A percentile compares a stretch with the other conserved stretches of the same genome.
phyloP scores from a whole-genome alignment of 2,113 vertebrate species.

The Seriola aureovittata region DNA sequence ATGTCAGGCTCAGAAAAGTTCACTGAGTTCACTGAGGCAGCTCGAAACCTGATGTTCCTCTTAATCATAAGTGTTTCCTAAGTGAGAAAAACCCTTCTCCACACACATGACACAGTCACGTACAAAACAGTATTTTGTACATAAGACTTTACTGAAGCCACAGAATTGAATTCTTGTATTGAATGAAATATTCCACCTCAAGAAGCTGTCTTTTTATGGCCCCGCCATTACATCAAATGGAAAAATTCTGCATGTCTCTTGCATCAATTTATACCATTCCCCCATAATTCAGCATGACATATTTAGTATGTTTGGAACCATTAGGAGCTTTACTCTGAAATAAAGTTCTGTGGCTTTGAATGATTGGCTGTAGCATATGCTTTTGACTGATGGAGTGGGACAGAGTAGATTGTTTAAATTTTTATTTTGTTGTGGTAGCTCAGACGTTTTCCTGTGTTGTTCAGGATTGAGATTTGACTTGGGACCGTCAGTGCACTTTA shows the following conservation, averaged over 20 bases:
- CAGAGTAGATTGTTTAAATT: constrained; percentile 3
- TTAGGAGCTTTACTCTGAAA: constrained; percentile 6
- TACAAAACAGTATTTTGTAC: not conserved
- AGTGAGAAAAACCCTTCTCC: constrained; percentile 9
- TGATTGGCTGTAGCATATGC: constrained; percentile 2
- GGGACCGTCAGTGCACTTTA: not conserved
- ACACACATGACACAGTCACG: not conserved
- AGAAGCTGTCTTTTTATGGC: constrained; percentile 19
- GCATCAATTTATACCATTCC: constrained; percentile 2
- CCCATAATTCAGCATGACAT: constrained; percentile 22
- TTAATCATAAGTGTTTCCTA: constrained; percentile 9
- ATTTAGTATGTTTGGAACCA: constrained; percentile 41
- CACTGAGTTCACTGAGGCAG: constrained; percentile 34
- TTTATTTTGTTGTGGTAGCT: constrained; percentile 4
- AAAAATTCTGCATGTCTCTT: constrained; percentile 2
- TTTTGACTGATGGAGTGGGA: constrained; percentile 3
- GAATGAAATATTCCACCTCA: constrained; percentile 4
- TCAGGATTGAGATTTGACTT: not conserved
- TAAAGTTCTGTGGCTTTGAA: constrained; percentile 35
- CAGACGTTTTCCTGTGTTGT: not conserved
- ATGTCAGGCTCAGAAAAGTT: constrained; percentile 38
- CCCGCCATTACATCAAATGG: not conserved
- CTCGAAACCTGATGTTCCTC: constrained; percentile 39
- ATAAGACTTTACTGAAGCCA: not conserved
- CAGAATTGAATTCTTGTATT: constrained; percentile 1